A percentile compares a stretch with the other conserved stretches of the same genome.
phyloP scores from a whole-genome alignment of 2,113 vertebrate species.

The Cyprinodon brontotheroides region DNA sequence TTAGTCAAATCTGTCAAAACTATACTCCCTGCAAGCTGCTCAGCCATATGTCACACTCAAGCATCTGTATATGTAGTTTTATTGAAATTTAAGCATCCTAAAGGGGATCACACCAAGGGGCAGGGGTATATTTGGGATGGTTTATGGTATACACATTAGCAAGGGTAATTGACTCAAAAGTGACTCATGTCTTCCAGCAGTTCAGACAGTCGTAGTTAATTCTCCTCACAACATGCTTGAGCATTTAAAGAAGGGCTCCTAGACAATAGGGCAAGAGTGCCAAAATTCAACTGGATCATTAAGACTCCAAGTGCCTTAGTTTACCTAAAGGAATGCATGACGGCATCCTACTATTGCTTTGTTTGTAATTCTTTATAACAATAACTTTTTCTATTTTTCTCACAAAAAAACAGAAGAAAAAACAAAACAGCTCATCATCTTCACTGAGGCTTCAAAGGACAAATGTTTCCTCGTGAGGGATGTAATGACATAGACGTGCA shows the following conservation, averaged over 20 bases:
- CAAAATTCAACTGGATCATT: constrained; percentile 38
- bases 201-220: constrained; percentile 35
- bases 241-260: constrained; percentile 26
- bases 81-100: background rate
- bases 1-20: constrained; percentile 22
- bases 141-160: constrained; percentile 47
- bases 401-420: background rate
- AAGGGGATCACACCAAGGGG: constrained; percentile 26
- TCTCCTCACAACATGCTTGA: constrained; percentile 17
- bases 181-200: constrained; percentile 64
- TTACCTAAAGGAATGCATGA: constrained; percentile 51
- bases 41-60: constrained; percentile 28
- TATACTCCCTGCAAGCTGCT: constrained; percentile 28
- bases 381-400: constrained; percentile 15
- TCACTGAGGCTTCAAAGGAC: background rate
- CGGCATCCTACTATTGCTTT: constrained; percentile 37
- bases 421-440: background rate
- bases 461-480: constrained; percentile 7
- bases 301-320: constrained; percentile 10
- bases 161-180: constrained; percentile 35
- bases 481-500: constrained; percentile 16
- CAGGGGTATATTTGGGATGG: constrained; percentile 15
- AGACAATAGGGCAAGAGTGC: constrained; percentile 30
- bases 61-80: constrained; percentile 45
- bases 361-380: constrained; percentile 12